Percentiles rank a stretch among this genome's conserved stretches.
Evolutionary conservation across 2,113 vertebrate species (phyloP).

Genomic region (Lethenteron camtschaticum): DNA sequence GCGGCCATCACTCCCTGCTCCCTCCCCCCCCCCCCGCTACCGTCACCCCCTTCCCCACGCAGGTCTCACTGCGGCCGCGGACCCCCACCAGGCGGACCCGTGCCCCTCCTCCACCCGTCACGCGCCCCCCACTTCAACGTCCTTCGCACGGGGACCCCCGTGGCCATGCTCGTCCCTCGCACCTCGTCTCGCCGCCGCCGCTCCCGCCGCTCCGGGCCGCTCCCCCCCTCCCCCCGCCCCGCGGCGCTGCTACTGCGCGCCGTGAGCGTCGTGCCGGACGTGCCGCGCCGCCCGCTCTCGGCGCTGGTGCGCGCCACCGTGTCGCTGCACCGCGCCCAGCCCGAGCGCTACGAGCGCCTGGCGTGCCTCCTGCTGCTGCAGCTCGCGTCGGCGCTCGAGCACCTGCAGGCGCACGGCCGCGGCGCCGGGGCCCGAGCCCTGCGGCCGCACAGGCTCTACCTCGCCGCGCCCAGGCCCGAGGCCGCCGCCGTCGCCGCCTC

Average conservation of each 20-base stretch:
- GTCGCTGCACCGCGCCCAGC: slow-evolving; percentile 13
- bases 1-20: too few relatives aligned
- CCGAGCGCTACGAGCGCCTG: slow-evolving; percentile 21
- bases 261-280: slow-evolving; percentile 21
- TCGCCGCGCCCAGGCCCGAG: not conserved
- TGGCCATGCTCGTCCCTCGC: too few relatives aligned
- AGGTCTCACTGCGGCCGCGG: too few relatives aligned
- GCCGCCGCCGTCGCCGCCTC: not conserved
- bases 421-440: slow-evolving; percentile 19
- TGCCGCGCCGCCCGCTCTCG: slow-evolving; percentile 29
- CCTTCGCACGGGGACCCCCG: too few relatives aligned
- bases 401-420: slow-evolving; percentile 16
- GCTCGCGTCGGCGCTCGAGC: slow-evolving; percentile 26
- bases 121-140: too few relatives aligned
- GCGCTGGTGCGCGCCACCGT: slow-evolving; percentile 21
- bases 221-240: too few relatives aligned
- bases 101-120: too few relatives aligned
- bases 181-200: too few relatives aligned
- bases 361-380: slow-evolving; percentile 37
- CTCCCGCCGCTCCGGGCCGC: too few relatives aligned
- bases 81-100: too few relatives aligned
- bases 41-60: too few relatives aligned
- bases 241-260: not conserved
- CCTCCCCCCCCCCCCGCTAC: too few relatives aligned
- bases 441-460: slow-evolving; percentile 22